Evolutionary conservation across 2,888 invertebrate genomes (phyloP), one percentile per base, ranked within the genome.

Genomic region (Zygaena filipendulae): DNA sequence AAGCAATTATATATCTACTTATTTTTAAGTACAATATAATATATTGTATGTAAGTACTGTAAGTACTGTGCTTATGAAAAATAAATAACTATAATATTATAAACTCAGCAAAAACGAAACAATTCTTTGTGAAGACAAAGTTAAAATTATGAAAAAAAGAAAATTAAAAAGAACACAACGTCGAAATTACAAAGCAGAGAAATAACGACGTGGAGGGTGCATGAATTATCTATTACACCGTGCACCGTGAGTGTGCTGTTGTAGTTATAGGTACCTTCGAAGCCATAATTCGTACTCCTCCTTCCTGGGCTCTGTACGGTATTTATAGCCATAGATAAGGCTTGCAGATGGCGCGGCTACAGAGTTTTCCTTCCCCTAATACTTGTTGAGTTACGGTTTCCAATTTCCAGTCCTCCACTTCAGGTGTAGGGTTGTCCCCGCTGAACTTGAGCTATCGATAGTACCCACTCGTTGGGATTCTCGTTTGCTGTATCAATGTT

Each of bases 381-480:
- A 77, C 74, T 75, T 68, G 74, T 72, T 77, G 75, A 79, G 66
- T 75, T 75, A 79, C 72, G 63, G 66, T 60, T 67, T 68, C 69
- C 75, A 79, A 79, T 79, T 75, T 75, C 63, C 67, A 69, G 62
- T 49, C 57, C 57, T 59, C 55, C 66, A 67, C 68, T 72, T 67
- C 70, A 71, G 74, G 75, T 74, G 62, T 47, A 44, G 45, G 25
- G 46, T 38, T 33, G 38, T 47, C 50, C 47, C 54, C 37, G 39
- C 40, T 45, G 50, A 46, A 50, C n/a, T n/a, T n/a, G n/a, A n/a
- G n/a, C n/a, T n/a, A n/a, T n/a, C n/a, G n/a, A n/a, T n/a, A n/a
- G n/a, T n/a, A n/a, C n/a, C n/a, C n/a, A n/a, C n/a, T n/a, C n/a
- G n/a, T n/a, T n/a, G n/a, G n/a, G n/a, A n/a, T n/a, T n/a, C n/a